Evolutionary conservation across 92 coral and sea anemone species (phyloP), one percentile per base, ranked within the genome.

Genomic region (Palythoa caribaeorum): DNA sequence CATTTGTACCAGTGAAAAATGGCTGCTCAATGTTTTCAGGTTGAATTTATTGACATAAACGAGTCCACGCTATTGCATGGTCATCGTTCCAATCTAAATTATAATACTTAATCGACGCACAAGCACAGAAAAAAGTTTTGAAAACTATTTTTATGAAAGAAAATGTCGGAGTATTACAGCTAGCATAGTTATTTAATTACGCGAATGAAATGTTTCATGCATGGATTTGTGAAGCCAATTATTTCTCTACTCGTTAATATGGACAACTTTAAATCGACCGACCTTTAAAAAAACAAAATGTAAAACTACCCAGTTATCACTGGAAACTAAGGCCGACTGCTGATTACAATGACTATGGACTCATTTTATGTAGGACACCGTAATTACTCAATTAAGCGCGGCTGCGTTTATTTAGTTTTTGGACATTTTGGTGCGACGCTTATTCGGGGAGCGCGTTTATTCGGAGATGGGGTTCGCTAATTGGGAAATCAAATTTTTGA

Each of bases 161-260:
- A 14, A 73, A 36, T 76, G 63, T 28, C n/a, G 19, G 19, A 59
- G 19, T 2, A 40, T 37, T 44, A 38, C 2, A 13, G 16, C 2
- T 73, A 44, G 50, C 2, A 21, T 21, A 52, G 13, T 36, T 28
- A 76, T 48, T 52, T 35, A 51, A 9, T 52, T 76, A 54, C 80
- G 63, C 62, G 63, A 76, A 76, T 52, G 80, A 76, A 75, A 14
- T 19, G 63, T 76, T 28, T 51, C 65, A 52, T 76, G 80, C 44
- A 76, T 76, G 63, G 15, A 76, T 76, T 53, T 47, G 50, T 76
- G 80, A 76, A 76, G 39, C 16, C 14, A 76, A 76, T 21, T 20
- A 36, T 13, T 68, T 28, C 51, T 37, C 1, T 39, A 20, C 9
- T 55, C 17, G 28, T 74, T 35, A 74, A 40, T 44, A 51, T 16